phyloP scores from a whole-genome alignment of 2,888 invertebrate species.

The Hypena proboscidalis region DNA sequence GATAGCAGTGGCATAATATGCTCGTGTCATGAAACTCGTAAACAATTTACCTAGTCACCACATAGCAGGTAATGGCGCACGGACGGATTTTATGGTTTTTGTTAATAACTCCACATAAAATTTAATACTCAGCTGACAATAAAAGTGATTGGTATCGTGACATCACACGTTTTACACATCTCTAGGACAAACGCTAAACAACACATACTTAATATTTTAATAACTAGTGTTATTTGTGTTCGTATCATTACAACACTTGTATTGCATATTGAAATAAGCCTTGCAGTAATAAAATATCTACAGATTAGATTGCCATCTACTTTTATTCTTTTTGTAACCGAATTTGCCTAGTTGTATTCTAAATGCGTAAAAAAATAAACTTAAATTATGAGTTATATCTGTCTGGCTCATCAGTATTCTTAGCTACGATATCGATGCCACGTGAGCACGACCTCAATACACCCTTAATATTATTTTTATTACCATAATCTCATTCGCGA shows the following conservation, averaged over 20 bases:
- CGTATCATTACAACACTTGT: no score
- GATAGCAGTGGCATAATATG: constrained; percentile 6
- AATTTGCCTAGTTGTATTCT: no score
- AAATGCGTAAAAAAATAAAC: no score
- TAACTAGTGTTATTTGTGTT: constrained; percentile 8
- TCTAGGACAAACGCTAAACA: background rate
- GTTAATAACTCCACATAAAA: constrained; percentile 30
- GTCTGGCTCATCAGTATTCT: background rate
- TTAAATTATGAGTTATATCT: no score
- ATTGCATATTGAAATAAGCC: no score
- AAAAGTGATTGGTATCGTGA: constrained; percentile 31
- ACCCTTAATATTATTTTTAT: constrained; percentile 34
- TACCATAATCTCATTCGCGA: constrained; percentile 39
- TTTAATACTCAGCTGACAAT: constrained; percentile 30
- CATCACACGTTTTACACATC: constrained; percentile 29
- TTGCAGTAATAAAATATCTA: no score
- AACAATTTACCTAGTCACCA: constrained; percentile 1
- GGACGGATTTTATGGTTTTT: constrained; percentile 27
- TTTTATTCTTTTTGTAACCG: no score
- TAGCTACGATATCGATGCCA: constrained; percentile 11
- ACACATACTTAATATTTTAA: constrained; percentile 1
- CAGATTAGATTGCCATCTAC: no score
- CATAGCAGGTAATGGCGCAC: constrained; percentile 7
- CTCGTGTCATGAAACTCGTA: constrained; percentile 4
- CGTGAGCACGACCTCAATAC: constrained; percentile 21